A percentile compares a stretch with the other conserved stretches of the same genome.
phyloP scores from a whole-genome alignment of 2,113 vertebrate genomes.

The Mugil cephalus region DNA sequence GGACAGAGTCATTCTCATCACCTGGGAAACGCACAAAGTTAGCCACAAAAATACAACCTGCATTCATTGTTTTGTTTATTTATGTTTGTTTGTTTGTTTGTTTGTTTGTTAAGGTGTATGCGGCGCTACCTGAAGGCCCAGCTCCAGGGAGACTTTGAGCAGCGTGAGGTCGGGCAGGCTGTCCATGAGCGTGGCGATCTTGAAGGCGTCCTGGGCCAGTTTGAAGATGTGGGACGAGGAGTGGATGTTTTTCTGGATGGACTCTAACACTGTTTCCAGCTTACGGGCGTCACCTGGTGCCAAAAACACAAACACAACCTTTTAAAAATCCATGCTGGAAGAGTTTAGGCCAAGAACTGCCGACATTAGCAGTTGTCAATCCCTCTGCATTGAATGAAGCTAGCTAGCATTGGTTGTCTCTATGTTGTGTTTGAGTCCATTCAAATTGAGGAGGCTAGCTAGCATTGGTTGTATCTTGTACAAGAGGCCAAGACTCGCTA shows the following conservation, averaged over 20 bases:
- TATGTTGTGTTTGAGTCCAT: too few species aligned
- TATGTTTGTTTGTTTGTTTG: neutral
- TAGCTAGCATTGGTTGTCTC: too few species aligned
- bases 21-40: constrained; percentile 21
- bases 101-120: neutral
- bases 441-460: too few species aligned
- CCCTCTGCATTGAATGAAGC: too few species aligned
- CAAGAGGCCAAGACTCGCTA: too few species aligned
- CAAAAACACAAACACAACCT: neutral
- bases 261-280: constrained; percentile 72
- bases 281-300: constrained; percentile 59
- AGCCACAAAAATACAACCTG: neutral
- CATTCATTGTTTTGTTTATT: too few species aligned
- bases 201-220: constrained; percentile 77
- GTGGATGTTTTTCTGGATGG: constrained; percentile 79
- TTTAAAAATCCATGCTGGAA: too few species aligned
- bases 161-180: constrained; percentile 74
- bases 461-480: too few species aligned
- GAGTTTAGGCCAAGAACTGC: too few species aligned
- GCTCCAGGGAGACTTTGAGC: constrained; percentile 78
- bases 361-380: too few species aligned
- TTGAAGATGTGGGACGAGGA: constrained; percentile 78
- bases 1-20: constrained; percentile 77
- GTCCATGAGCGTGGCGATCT: constrained; percentile 77
- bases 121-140: constrained; percentile 76